These are phyloP conservation scores for Tryphoninae sp. DNA, from an alignment of 2,888 invertebrate genomes.

Conservation along the genomic window DNA sequence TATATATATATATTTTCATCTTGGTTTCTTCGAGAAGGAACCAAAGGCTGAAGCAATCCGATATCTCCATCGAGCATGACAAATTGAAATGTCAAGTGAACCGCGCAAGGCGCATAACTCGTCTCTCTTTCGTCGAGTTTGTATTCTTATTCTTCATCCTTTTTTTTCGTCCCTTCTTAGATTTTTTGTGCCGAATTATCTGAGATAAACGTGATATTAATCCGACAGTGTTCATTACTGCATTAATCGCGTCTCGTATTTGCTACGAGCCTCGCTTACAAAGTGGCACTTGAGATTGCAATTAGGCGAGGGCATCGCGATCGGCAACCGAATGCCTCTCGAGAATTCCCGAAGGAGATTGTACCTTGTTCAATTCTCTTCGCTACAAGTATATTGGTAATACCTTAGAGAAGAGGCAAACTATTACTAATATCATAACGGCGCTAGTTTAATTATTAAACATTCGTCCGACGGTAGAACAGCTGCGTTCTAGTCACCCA, in stretches of 20 bases:
- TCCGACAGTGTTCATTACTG: slow-evolving; percentile 46
- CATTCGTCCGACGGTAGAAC: slow-evolving; percentile 16
- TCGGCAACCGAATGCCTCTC: slow-evolving; percentile 41
- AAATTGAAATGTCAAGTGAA: slow-evolving; percentile 56
- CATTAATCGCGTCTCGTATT: slow-evolving; percentile 31
- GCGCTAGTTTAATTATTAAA: slow-evolving; percentile 37
- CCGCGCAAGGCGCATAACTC: background rate
- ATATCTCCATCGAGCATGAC: slow-evolving; percentile 49
- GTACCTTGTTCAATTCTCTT: background rate
- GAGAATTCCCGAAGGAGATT: slow-evolving; percentile 36
- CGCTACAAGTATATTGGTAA: background rate
- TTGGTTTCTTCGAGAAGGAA: background rate
- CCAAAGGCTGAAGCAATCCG: slow-evolving; percentile 23
- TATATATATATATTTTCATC: too few relatives aligned
- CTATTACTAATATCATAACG: slow-evolving; percentile 14
- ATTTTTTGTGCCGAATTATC: background rate
- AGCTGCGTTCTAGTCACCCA: background rate
- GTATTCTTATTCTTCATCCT: background rate
- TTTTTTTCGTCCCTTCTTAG: background rate
- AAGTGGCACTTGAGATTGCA: slow-evolving; percentile 56
- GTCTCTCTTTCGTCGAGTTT: background rate
- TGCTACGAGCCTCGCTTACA: background rate
- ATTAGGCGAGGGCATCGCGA: slow-evolving; percentile 44
- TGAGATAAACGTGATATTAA: slow-evolving; percentile 20
- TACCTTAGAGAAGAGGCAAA: slow-evolving; percentile 27